Conservation (phyloP, 2,888 invertebrate species). For the Tanytarsus gracilentus region DNA sequence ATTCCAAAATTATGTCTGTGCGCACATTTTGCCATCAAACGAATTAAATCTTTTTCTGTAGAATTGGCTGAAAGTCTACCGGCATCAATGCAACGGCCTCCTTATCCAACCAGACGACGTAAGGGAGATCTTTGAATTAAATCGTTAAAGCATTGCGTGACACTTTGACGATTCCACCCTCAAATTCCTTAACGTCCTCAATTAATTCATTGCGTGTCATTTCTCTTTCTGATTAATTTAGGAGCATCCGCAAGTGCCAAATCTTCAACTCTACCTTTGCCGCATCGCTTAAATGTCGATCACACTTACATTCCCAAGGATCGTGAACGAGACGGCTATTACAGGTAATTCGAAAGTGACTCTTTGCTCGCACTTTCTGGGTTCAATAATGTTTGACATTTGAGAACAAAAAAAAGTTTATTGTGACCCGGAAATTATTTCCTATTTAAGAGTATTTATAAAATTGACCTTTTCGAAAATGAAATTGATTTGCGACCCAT, state of each 20-base stretch:
- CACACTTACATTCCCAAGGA: conserved; percentile 49
- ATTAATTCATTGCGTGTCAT: not conserved
- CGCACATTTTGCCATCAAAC: conserved; percentile 6
- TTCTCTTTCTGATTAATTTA: conserved; percentile 34
- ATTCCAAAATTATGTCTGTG: not conserved
- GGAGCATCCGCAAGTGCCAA: conserved; percentile 64
- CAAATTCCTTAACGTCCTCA: not conserved
- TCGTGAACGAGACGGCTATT: conserved; percentile 73
- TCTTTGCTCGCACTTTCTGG: no score
- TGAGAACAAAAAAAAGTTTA: no score
- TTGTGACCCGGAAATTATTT: no score
- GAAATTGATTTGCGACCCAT: not conserved
- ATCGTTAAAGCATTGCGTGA: no score
- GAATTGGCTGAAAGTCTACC: conserved; percentile 83
- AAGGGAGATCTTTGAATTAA: conserved; percentile 46
- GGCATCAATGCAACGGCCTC: conserved; percentile 74
- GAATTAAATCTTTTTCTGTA: conserved; percentile 39
- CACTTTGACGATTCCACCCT: conserved; percentile 25
- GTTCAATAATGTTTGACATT: no score
- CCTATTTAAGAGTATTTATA: not conserved
- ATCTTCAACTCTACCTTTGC: conserved; percentile 72
- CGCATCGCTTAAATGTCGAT: conserved; percentile 59
- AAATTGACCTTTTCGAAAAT: no score
- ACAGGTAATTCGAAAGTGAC: conserved; percentile 46
- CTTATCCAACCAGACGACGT: conserved; percentile 77